phyloP scores from a whole-genome alignment of 2,113 vertebrate genomes.

The Phasianus colchicus region DNA sequence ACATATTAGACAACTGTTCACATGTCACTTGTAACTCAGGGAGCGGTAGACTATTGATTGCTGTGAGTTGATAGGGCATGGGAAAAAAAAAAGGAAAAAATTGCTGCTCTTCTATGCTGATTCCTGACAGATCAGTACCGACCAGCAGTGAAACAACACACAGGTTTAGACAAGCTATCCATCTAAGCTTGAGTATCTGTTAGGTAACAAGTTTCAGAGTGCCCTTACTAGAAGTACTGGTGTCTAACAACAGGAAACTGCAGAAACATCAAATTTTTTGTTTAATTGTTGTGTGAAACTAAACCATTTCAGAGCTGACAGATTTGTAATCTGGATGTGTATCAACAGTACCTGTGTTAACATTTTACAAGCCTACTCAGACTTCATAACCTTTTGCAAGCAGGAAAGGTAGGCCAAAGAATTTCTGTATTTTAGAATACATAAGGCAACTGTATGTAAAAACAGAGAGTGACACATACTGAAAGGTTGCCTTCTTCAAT shows the following conservation, averaged over 20 bases:
- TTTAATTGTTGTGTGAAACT: background rate
- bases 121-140: background rate
- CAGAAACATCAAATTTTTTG: background rate
- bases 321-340: background rate
- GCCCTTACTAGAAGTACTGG: background rate
- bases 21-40: background rate
- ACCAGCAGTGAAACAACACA: background rate
- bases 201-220: background rate
- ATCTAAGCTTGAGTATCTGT: background rate
- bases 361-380: background rate
- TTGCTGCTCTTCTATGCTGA: background rate
- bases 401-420: background rate
- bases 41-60: background rate
- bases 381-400: background rate
- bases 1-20: background rate
- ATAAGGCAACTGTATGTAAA: background rate
- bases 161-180: background rate
- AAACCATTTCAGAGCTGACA: background rate
- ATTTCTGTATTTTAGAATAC: background rate
- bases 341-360: background rate
- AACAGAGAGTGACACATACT: background rate
- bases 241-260: background rate
- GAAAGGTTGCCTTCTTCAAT: background rate
- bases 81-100: background rate
- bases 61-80: background rate